Conservation (phyloP, 2,797 vertebrate genomes). For the Trematomus bernacchii region DNA sequence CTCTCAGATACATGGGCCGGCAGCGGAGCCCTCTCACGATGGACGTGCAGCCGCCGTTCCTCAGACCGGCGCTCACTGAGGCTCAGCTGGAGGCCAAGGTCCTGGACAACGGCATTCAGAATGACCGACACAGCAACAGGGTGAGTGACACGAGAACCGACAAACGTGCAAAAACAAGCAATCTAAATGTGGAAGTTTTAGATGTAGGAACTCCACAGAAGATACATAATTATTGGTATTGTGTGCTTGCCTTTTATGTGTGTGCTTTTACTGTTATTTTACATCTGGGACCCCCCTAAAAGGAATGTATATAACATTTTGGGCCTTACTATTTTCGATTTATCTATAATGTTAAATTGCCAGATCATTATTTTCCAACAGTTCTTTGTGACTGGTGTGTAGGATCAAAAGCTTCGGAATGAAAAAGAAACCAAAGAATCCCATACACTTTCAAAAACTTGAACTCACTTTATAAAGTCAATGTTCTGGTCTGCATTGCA, state of each 20-base stretch:
- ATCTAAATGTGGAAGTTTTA: background rate
- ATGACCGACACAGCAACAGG: conserved; percentile 88
- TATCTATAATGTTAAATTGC: background rate
- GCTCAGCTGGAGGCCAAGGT: conserved; percentile 93
- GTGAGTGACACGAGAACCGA: conserved; percentile 59
- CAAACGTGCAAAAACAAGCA: background rate
- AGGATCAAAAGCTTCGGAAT: background rate
- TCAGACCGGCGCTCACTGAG: conserved; percentile 90
- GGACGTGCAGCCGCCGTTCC: conserved; percentile 93
- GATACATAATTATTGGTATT: background rate
- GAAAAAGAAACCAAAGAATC: background rate
- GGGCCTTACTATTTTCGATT: background rate
- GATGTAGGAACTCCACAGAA: background rate
- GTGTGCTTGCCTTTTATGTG: background rate
- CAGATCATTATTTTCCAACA: background rate
- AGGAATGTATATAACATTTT: background rate
- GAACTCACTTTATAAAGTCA: background rate
- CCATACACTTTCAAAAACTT: background rate
- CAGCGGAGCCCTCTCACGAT: conserved; percentile 85
- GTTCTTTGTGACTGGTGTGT: background rate
- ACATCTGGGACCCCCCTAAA: background rate
- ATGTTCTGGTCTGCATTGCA: background rate
- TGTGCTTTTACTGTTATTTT: too few relatives aligned
- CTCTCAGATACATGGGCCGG: conserved; percentile 90
- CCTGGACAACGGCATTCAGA: conserved; percentile 96